These are phyloP conservation scores for Hartigia nigra DNA, from an alignment of 2,888 invertebrate species.

Conservation along the genomic window DNA sequence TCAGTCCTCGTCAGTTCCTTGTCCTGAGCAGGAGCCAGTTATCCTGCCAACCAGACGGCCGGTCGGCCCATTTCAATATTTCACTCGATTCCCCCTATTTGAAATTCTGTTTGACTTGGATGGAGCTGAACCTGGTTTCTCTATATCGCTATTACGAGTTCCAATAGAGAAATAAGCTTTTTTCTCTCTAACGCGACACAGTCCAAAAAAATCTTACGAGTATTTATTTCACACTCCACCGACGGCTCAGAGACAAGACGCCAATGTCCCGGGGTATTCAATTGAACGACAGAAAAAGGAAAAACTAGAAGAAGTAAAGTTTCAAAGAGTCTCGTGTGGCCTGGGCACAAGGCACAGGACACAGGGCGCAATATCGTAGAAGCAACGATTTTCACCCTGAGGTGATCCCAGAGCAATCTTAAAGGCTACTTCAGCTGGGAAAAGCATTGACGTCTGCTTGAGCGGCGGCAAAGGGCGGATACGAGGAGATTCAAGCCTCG, in stretches of 20 bases:
- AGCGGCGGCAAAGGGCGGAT: slow-evolving; percentile 34
- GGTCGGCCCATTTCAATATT: background rate
- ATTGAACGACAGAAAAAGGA: background rate
- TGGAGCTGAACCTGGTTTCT: background rate
- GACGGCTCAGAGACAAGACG: background rate
- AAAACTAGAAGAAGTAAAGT: background rate
- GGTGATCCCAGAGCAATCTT: slow-evolving; percentile 39
- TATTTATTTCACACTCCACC: background rate
- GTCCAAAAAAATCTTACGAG: background rate
- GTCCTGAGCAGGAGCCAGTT: background rate
- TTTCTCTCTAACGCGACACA: background rate
- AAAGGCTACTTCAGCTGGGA: slow-evolving; percentile 37
- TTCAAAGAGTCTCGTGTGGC: background rate
- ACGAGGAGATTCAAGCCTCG: background rate
- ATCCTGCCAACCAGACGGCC: background rate
- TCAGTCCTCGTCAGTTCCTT: background rate
- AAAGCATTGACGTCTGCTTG: slow-evolving; percentile 33
- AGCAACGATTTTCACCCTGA: slow-evolving; percentile 38
- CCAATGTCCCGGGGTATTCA: background rate
- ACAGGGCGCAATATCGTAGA: slow-evolving; percentile 34
- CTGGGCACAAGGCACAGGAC: background rate
- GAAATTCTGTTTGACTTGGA: slow-evolving; percentile 14
- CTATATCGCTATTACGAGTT: background rate
- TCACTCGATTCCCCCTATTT: background rate
- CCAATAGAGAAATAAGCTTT: background rate